These are phyloP conservation scores for Zophobas atratus DNA, from an alignment of 1,140 invertebrate genomes.

Conservation along the genomic window DNA sequence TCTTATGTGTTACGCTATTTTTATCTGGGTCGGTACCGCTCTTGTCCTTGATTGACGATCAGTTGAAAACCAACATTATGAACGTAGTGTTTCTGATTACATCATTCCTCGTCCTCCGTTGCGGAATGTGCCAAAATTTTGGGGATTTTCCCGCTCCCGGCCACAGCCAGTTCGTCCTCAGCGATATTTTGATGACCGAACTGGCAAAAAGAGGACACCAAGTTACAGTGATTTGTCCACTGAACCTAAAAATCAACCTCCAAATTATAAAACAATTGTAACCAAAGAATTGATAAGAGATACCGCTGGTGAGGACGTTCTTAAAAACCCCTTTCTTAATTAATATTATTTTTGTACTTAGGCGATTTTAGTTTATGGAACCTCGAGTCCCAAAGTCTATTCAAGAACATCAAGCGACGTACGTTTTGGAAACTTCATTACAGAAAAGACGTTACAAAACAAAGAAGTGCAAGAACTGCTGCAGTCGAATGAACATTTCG, in stretches of 20 bases:
- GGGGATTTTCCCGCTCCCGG: slow-evolving; percentile 69
- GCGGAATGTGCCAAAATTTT: slow-evolving; percentile 57
- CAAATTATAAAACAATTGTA: slow-evolving; percentile 67
- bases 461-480: slow-evolving; percentile 52
- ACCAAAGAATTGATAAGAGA: background rate
- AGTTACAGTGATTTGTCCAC: slow-evolving; percentile 72
- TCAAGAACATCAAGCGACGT: background rate
- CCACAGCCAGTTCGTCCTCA: slow-evolving; percentile 74
- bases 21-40: too few species aligned
- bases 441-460: slow-evolving; percentile 49
- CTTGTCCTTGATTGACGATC: too few species aligned
- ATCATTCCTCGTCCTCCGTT: background rate
- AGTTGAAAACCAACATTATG: background rate
- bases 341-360: background rate
- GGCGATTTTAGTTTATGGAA: background rate
- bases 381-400: background rate
- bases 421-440: slow-evolving; percentile 51
- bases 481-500: slow-evolving; percentile 66
- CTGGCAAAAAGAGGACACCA: slow-evolving; percentile 73
- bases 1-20: too few species aligned
- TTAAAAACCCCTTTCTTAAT: background rate
- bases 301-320: background rate
- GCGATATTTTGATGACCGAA: slow-evolving; percentile 71
- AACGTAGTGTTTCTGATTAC: slow-evolving; percentile 8
- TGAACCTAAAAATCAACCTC: slow-evolving; percentile 67